Percentiles rank a stretch among this genome's conserved stretches.
Conservation (phyloP, 2,797 vertebrate species). For the Catamblyrhynchus diadema region DNA sequence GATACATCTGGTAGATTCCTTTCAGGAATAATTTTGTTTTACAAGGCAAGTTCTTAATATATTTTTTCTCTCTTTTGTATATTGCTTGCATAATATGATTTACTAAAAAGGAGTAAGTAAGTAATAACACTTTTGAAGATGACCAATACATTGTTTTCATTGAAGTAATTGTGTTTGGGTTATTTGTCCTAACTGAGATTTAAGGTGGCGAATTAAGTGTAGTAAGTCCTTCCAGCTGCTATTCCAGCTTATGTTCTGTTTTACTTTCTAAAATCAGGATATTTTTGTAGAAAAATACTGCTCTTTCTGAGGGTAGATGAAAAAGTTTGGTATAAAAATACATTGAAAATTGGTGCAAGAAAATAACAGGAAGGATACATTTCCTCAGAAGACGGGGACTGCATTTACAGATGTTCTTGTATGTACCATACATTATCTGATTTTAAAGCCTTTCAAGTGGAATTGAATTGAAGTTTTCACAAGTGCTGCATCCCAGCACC, state of each 20-base stretch:
- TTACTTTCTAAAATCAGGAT: neutral
- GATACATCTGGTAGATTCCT: neutral
- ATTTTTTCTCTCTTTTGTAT: neutral
- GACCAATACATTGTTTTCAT: neutral
- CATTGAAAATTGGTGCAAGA: neutral
- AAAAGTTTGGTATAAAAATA: neutral
- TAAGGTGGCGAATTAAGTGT: neutral
- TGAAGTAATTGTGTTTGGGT: neutral
- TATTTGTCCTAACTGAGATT: neutral
- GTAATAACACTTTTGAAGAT: neutral
- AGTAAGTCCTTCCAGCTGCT: neutral
- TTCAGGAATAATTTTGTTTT: neutral
- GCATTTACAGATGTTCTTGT: neutral
- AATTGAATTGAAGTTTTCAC: neutral
- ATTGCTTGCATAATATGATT: neutral
- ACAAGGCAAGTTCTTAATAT: neutral
- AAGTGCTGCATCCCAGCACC: neutral
- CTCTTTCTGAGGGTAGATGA: neutral
- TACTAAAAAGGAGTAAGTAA: neutral
- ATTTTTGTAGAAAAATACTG: neutral
- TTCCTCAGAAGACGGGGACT: neutral
- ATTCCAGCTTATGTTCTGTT: neutral
- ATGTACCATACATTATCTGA: neutral
- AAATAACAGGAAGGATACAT: neutral
- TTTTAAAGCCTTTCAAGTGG: neutral